Evolutionary conservation across 2,797 vertebrate species (phyloP).

Genomic region (Sarcophilus harrisii): DNA sequence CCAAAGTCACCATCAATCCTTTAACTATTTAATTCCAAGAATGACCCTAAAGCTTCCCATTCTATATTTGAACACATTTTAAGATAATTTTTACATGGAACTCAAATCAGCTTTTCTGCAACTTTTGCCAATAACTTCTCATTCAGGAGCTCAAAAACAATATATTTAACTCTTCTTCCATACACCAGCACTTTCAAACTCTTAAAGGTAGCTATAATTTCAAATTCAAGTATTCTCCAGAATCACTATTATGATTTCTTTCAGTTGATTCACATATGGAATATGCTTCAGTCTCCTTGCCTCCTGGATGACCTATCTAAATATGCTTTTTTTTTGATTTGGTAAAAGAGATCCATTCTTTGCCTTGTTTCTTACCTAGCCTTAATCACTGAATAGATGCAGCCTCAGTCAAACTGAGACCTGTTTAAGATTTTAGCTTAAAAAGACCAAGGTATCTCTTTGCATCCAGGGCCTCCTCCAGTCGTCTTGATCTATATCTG

Average conservation of each 20-base stretch:
- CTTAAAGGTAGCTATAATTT: background rate
- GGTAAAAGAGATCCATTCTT: too few relatives aligned
- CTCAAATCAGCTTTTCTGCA: background rate
- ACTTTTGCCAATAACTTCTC: background rate
- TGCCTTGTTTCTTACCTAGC: too few relatives aligned
- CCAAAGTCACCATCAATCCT: background rate
- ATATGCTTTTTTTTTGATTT: background rate
- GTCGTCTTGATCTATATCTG: too few relatives aligned
- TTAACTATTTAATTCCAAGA: background rate
- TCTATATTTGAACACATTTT: background rate
- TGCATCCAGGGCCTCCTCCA: too few relatives aligned
- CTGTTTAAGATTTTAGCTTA: too few relatives aligned
- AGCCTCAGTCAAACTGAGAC: too few relatives aligned
- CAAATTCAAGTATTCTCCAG: background rate
- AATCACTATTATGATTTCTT: background rate
- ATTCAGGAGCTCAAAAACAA: background rate
- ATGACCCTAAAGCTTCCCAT: background rate
- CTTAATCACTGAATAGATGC: too few relatives aligned
- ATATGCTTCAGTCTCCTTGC: background rate
- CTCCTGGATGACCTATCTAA: background rate
- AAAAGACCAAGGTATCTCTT: too few relatives aligned
- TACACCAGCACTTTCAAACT: background rate
- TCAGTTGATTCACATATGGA: background rate
- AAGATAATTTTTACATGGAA: background rate
- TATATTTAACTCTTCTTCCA: background rate